Conservation (phyloP, 2,113 vertebrate genomes). For the Rhabdornis inornatus region DNA sequence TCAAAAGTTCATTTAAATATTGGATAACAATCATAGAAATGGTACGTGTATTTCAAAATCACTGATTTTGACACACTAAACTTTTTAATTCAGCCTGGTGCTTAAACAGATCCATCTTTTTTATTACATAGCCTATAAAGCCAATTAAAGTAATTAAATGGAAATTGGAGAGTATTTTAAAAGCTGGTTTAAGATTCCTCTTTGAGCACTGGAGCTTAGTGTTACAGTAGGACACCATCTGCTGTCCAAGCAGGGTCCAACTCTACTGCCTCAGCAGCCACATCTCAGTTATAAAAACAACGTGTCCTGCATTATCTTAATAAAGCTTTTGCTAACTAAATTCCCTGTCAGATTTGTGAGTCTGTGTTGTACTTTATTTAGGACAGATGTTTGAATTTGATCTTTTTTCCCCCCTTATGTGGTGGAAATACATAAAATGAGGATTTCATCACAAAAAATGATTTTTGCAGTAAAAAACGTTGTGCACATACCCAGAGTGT, state of each 20-base stretch:
- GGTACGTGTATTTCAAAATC: background rate
- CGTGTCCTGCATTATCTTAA: background rate
- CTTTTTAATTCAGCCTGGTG: background rate
- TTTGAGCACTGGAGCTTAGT: background rate
- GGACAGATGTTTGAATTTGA: background rate
- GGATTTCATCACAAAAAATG: background rate
- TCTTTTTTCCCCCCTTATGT: background rate
- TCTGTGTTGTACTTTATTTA: background rate
- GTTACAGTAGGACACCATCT: constrained; percentile 67
- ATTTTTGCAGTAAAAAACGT: background rate
- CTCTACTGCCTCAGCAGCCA: background rate
- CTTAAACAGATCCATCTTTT: constrained; percentile 8
- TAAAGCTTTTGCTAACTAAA: background rate
- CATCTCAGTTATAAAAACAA: background rate
- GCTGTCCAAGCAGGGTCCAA: constrained; percentile 28
- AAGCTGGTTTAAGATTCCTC: constrained; percentile 13
- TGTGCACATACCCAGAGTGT: background rate
- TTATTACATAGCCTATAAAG: constrained; percentile 13
- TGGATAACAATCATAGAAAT: background rate
- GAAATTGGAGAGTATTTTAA: constrained; percentile 21
- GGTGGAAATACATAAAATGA: background rate
- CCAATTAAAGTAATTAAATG: constrained; percentile 15
- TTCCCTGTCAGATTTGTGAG: background rate
- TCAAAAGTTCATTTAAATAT: background rate
- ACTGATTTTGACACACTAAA: background rate